A percentile compares a stretch with the other conserved stretches of the same genome.
Conservation (phyloP, 2,888 invertebrate species). For the Serripes groenlandicus region DNA sequence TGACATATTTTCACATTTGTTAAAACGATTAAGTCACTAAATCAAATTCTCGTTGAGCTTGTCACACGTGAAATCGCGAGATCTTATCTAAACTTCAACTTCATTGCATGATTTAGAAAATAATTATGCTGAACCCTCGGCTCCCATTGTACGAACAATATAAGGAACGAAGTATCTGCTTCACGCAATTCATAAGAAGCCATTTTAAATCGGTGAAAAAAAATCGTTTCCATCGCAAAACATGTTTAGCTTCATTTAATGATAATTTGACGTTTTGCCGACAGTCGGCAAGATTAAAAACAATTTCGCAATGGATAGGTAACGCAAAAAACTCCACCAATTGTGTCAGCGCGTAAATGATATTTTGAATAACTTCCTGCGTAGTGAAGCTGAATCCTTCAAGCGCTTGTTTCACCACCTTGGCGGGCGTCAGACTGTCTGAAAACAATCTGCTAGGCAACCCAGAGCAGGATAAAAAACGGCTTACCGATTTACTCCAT, state of each 20-base stretch:
- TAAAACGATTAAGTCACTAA: conserved; percentile 55
- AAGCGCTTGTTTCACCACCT: conserved; percentile 54
- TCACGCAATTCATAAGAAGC: conserved; percentile 54
- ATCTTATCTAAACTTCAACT: conserved; percentile 53
- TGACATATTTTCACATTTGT: conserved; percentile 59
- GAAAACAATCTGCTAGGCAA: conserved; percentile 50
- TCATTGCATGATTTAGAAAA: conserved; percentile 66
- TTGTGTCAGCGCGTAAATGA: conserved; percentile 52
- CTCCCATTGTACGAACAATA: conserved; percentile 6
- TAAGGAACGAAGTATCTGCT: not conserved
- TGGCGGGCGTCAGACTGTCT: conserved; percentile 66
- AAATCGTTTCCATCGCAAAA: conserved; percentile 36
- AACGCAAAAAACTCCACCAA: conserved; percentile 50
- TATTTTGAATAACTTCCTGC: conserved; percentile 53
- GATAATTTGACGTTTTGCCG: conserved; percentile 62
- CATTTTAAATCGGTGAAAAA: conserved; percentile 49
- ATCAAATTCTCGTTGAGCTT: conserved; percentile 65
- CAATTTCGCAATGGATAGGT: conserved; percentile 59
- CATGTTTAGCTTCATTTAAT: conserved; percentile 61
- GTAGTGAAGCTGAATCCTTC: conserved; percentile 30
- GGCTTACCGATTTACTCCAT: not conserved
- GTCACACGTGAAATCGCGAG: conserved; percentile 60
- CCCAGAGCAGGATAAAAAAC: conserved; percentile 41
- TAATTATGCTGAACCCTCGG: conserved; percentile 44
- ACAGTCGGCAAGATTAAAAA: conserved; percentile 52